These are phyloP conservation scores for Silurus meridionalis DNA, from an alignment of 2,113 vertebrate species.

Conservation along the genomic window DNA sequence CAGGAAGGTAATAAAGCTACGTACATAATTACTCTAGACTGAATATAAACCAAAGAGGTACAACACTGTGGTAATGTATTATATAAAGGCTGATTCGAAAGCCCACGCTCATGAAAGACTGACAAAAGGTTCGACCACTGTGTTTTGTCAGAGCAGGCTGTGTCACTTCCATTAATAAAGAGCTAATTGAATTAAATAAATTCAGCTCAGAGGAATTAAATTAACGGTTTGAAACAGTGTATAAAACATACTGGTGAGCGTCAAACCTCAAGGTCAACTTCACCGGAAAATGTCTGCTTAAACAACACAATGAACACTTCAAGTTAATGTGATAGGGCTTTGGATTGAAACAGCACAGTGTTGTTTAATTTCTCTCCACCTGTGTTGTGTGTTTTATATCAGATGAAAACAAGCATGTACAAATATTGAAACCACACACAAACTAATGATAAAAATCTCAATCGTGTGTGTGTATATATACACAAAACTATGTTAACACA, in stretches of 20 bases:
- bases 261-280: not conserved
- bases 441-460: not conserved
- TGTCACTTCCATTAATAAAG: not conserved
- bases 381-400: not conserved
- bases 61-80: not conserved
- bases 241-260: not conserved
- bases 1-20: not conserved
- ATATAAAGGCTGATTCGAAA: not conserved
- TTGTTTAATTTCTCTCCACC: not conserved
- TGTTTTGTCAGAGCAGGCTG: slow-evolving; percentile 11
- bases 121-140: slow-evolving; percentile 9
- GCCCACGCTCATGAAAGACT: not conserved
- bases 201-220: slow-evolving; percentile 15
- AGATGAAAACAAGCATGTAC: no score
- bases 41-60: not conserved
- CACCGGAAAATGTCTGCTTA: not conserved
- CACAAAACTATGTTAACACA: not conserved
- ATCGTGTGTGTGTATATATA: no score
- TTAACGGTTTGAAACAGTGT: not conserved
- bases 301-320: not conserved
- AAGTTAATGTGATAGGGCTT: not conserved
- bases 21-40: not conserved
- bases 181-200: slow-evolving; percentile 4
- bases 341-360: not conserved
- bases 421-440: no score